Evolutionary conservation across 2,888 invertebrate genomes (phyloP).

Genomic region (Torymus auratus): DNA sequence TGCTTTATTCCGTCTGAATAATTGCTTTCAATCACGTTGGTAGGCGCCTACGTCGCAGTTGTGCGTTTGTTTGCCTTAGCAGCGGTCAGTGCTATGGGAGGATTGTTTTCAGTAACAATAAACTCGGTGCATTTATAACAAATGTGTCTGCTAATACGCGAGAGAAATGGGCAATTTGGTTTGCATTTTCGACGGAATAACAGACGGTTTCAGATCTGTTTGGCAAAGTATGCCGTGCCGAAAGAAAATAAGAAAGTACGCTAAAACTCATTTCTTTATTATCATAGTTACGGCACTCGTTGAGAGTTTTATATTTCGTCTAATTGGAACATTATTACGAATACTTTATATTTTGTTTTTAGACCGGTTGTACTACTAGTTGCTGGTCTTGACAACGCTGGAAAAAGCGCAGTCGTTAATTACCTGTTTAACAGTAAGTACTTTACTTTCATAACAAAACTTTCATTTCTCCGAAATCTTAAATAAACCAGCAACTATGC

Average conservation of each 20-base stretch:
- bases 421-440: slow-evolving; percentile 81
- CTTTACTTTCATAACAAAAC: no score
- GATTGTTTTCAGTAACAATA: slow-evolving; percentile 25
- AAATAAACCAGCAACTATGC: no score
- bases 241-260: slow-evolving; percentile 41
- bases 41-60: slow-evolving; percentile 45
- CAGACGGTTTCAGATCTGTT: neutral
- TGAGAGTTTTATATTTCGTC: neutral
- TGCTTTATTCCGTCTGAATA: neutral
- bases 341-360: slow-evolving; percentile 21
- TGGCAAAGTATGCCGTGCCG: slow-evolving; percentile 26
- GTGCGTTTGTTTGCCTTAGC: slow-evolving; percentile 59
- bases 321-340: neutral
- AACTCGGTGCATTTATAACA: slow-evolving; percentile 28
- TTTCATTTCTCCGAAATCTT: no score
- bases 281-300: no score
- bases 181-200: no score
- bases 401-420: slow-evolving; percentile 90
- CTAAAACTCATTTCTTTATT: no score
- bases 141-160: slow-evolving; percentile 29
- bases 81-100: slow-evolving; percentile 52
- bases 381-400: slow-evolving; percentile 94
- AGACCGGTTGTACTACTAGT: slow-evolving; percentile 87
- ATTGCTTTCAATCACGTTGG: slow-evolving; percentile 16
- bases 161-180: slow-evolving; percentile 38